These are phyloP conservation scores for Metallyticus violacea DNA, from an alignment of 2,888 invertebrate genomes.

Conservation along the genomic window DNA sequence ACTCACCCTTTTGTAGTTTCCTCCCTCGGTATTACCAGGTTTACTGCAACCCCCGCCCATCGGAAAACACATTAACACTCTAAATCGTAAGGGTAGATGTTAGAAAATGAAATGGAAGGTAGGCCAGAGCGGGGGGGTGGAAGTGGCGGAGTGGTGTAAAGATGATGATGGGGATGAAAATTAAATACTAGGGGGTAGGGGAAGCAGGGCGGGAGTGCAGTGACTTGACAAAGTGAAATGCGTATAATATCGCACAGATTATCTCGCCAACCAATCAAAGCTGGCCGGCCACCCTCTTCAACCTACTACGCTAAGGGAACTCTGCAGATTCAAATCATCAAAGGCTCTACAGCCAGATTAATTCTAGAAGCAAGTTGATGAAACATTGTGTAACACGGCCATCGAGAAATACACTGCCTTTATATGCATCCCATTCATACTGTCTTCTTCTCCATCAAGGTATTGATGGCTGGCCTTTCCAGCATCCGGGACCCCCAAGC, in stretches of 20 bases:
- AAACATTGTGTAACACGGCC: background rate
- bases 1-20: background rate
- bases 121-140: background rate
- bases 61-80: slow-evolving; percentile 31
- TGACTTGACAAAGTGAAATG: slow-evolving; percentile 24
- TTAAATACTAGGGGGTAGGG: slow-evolving; percentile 26
- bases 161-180: slow-evolving; percentile 27
- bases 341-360: background rate
- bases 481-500: too few relatives aligned
- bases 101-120: slow-evolving; percentile 29
- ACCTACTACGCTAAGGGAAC: background rate
- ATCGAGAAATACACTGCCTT: background rate
- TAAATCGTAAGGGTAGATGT: slow-evolving; percentile 27
- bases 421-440: background rate
- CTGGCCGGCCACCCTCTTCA: background rate
- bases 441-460: too few relatives aligned
- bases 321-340: background rate
- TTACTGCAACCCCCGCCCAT: slow-evolving; percentile 14
- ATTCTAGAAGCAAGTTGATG: background rate
- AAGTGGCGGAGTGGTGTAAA: slow-evolving; percentile 17
- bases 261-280: slow-evolving; percentile 33
- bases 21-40: slow-evolving; percentile 16
- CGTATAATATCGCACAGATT: slow-evolving; percentile 32
- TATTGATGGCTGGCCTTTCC: too few relatives aligned
- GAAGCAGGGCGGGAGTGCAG: slow-evolving; percentile 2